Percentiles rank a stretch among this genome's conserved stretches.
These are phyloP conservation scores for Caenorhabditis remanei DNA, from an alignment of 1,140 invertebrate genomes.

Conservation along the genomic window DNA sequence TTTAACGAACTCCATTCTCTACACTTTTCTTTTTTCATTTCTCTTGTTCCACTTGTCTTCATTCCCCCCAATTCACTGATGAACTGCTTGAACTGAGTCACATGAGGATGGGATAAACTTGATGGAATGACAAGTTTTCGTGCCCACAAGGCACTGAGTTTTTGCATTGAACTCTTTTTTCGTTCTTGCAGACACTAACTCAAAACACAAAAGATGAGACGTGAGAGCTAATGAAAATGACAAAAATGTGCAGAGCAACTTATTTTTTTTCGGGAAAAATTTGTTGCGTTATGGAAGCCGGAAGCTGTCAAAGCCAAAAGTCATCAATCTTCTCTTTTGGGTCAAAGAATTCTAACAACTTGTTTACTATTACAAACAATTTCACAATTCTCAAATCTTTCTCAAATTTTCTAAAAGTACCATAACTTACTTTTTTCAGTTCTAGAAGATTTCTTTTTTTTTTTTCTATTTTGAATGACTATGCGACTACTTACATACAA, in stretches of 20 bases:
- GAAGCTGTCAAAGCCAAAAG: background rate
- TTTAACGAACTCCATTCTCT: background rate
- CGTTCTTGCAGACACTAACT: background rate
- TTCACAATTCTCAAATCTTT: background rate
- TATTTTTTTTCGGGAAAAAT: background rate
- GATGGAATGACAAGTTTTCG: constrained; percentile 43
- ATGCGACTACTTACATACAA: background rate
- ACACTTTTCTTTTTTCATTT: background rate
- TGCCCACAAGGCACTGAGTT: constrained; percentile 21
- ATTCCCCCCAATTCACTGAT: constrained; percentile 12
- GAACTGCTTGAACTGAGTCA: constrained; percentile 35
- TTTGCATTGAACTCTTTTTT: constrained; percentile 32
- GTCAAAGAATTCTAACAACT: background rate
- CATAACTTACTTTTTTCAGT: background rate
- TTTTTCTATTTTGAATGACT: background rate
- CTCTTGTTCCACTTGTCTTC: background rate
- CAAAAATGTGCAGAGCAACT: background rate
- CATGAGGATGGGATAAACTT: constrained; percentile 34
- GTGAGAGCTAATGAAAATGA: constrained; percentile 13
- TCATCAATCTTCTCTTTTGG: constrained; percentile 31
- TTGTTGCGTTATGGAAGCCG: background rate
- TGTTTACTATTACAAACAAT: constrained; percentile 17
- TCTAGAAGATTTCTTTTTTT: background rate
- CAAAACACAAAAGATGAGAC: constrained; percentile 38
- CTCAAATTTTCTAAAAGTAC: background rate